Percentiles rank a stretch among this genome's conserved stretches.
Evolutionary conservation across 2,113 vertebrate genomes (phyloP).

Genomic region (Lasiurus borealis): DNA sequence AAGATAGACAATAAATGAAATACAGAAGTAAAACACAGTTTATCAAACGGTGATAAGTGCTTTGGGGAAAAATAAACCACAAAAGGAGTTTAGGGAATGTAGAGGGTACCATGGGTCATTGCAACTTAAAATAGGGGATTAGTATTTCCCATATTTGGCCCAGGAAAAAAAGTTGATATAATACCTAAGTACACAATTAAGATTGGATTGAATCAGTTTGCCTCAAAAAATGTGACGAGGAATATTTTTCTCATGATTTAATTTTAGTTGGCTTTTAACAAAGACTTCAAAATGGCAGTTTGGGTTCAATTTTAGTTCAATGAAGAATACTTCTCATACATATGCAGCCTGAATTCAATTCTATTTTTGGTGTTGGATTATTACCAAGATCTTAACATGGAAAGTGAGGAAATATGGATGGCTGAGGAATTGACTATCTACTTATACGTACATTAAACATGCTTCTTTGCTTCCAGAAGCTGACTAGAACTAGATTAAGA

Average conservation of each 20-base stretch:
- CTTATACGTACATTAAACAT: slow-evolving; percentile 59
- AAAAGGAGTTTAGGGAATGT: background rate
- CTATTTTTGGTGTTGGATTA: slow-evolving; percentile 69
- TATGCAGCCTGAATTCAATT: slow-evolving; percentile 68
- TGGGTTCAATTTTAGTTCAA: slow-evolving; percentile 77
- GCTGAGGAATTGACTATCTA: slow-evolving; percentile 64
- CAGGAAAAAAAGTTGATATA: background rate
- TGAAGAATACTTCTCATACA: slow-evolving; percentile 72
- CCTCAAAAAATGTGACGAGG: slow-evolving; percentile 63
- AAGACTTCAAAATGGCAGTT: slow-evolving; percentile 77
- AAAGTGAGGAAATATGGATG: slow-evolving; percentile 76
- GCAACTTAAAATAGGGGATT: slow-evolving; percentile 3
- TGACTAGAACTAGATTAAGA: slow-evolving; percentile 68
- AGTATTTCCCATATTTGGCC: background rate
- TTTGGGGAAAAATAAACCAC: background rate
- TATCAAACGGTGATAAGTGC: background rate
- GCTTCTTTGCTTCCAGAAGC: slow-evolving; percentile 48
- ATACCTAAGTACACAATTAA: slow-evolving; percentile 23
- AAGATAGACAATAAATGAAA: slow-evolving; percentile 29
- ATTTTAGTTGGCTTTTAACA: slow-evolving; percentile 77
- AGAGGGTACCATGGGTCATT: background rate
- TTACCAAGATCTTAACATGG: slow-evolving; percentile 77
- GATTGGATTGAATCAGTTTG: slow-evolving; percentile 46
- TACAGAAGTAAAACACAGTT: background rate
- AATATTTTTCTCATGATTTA: slow-evolving; percentile 72